Conservation (phyloP, 2,113 vertebrate species). For the Paradisaea rubra region DNA sequence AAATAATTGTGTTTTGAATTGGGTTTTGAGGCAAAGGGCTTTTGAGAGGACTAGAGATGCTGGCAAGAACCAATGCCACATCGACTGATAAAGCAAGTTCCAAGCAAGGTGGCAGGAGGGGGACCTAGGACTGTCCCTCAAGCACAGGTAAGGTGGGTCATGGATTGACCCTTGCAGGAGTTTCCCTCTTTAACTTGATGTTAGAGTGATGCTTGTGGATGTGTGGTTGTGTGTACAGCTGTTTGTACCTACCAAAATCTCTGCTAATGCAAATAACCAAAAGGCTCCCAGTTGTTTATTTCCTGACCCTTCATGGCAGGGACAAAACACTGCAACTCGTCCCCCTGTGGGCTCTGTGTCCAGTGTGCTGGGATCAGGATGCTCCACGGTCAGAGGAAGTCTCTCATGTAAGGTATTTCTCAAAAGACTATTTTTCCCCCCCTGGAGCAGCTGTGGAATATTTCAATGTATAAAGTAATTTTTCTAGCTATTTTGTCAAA, state of each 20-base stretch:
- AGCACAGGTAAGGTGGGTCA: neutral
- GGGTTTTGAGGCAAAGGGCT: neutral
- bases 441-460: neutral
- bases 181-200: neutral
- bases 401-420: neutral
- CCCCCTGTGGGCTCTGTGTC: neutral
- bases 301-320: neutral
- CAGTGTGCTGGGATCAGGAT: neutral
- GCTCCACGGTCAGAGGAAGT: neutral
- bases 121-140: neutral
- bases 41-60: neutral
- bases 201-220: rapidly evolving
- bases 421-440: neutral
- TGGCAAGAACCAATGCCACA: neutral
- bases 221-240: neutral
- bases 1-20: neutral
- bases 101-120: neutral
- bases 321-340: neutral
- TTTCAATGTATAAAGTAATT: neutral
- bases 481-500: neutral
- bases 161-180: neutral
- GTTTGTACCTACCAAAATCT: neutral
- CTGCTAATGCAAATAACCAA: neutral
- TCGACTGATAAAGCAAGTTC: rapidly evolving
- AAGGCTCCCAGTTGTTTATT: neutral